Evolutionary conservation across 1,140 invertebrate species (phyloP), one percentile per base, ranked within the genome.

Genomic region (Orius insidiosus): DNA sequence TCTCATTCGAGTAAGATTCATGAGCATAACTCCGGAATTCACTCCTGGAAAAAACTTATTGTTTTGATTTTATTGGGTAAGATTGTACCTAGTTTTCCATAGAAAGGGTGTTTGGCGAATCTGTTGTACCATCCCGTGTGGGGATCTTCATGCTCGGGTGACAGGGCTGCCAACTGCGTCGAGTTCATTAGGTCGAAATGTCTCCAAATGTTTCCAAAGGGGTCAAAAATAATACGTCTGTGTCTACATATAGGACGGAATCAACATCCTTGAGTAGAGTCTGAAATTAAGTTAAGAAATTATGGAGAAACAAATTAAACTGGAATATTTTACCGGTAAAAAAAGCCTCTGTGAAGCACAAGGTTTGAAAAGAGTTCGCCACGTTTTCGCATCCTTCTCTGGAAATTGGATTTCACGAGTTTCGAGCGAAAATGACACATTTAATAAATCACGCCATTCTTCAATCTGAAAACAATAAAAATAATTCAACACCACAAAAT

Each of bases 11-110:
- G 88, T 94, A 15, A 96, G 68, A 64, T 96, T 94, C 90, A 95
- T 95, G 16, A 95, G 61, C 89, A 95, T 95, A 0, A 96, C 89
- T 39, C 92, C 92, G 34, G 89, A 93, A 66, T 96, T 95, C 0
- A 95, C 74, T 51, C 92, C 90, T 76, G 55, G 33, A 69, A 68
- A 49, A 11, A 38, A 49, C 48, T 10, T 8, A 41, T 11, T 6
- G 15, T 39, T 19, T 3, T 16, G 15, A 33, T 15, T 42, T n/a
- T n/a, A 32, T 10, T 14, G 18, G 13, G 11, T 18, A 5, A 41
- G 7, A 16, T 18, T 32, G 32, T 42, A 83, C 80, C 82, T 59
- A 86, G 66, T 62, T 76, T 76, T 53, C 84, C 85, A 73, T 88
- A 93, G 63, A 81, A 97, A 0, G 92, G 92, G 70, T 95, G 89